Conservation (phyloP, 2,797 vertebrate genomes). For the Synaphobranchus kaupii region DNA sequence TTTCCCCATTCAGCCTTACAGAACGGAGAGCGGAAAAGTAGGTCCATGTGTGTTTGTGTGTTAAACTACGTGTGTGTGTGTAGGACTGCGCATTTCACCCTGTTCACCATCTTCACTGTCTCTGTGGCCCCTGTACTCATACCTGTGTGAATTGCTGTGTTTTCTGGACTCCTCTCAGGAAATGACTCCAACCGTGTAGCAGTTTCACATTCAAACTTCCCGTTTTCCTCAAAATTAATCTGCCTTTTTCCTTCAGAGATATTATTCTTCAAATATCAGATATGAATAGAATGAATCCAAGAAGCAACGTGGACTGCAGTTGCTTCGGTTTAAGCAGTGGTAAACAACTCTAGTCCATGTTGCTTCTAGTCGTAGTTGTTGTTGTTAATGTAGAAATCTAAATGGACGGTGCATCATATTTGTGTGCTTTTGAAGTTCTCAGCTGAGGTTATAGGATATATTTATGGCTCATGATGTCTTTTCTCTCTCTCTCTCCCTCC, state of each 20-base stretch:
- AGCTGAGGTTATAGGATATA: not conserved
- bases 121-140: not conserved
- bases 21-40: slow-evolving; percentile 77
- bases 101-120: not conserved
- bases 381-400: not conserved
- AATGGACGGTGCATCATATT: no score
- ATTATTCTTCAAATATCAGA: not conserved
- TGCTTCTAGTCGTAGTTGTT: not conserved
- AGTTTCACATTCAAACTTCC: not conserved
- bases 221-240: not conserved
- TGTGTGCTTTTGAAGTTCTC: not conserved
- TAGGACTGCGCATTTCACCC: slow-evolving; percentile 14
- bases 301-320: not conserved
- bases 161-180: not conserved
- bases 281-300: not conserved
- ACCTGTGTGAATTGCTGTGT: not conserved
- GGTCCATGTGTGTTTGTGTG: slow-evolving; percentile 56
- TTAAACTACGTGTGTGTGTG: slow-evolving; percentile 31
- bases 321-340: not conserved
- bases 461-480: not conserved
- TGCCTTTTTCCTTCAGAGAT: not conserved
- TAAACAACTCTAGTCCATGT: not conserved
- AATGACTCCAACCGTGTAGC: not conserved
- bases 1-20: slow-evolving; percentile 70
- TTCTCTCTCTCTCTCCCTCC: not conserved